Base-by-base conservation (phyloP, 2,888 invertebrate species). In the Idaea biselata region DNA sequence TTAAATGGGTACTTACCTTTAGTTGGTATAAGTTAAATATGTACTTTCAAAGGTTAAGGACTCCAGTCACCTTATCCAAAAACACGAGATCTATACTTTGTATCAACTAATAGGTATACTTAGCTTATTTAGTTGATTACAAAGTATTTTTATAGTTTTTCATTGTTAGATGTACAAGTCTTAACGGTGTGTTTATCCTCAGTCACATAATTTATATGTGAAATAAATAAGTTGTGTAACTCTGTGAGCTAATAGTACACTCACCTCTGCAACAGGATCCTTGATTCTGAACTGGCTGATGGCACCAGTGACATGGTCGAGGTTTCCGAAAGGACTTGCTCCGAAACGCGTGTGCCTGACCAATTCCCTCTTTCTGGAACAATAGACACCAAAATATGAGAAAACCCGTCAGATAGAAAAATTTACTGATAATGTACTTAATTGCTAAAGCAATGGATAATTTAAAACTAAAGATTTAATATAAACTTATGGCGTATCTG, bases 261-360 rank as follows among this genome's bases (percentile, higher is more conserved):
- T 88, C 87, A 96, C 96, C 96, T 95, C 96, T 92, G 84, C 96
- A 96, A 82, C 95, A 95, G 63, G 95, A 95, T 65, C 96, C 96
- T 82, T 95, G 94, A 76, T 95, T 95, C 81, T 95, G 93, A 71
- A 96, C 95, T 66, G 95, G 95, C 86, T 95, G 96, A 81, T 96
- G 96, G 82, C 96, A 96, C 86, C 96, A 94, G 84, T 96, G 96
- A 84, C 96, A 96, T 44, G 96, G 95, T 68, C 96, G 93, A 16
- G 96, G 94, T 79, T 95, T 96, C 79, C 95, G 94, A 86, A 96
- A 94, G 68, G 94, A 94, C 84, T 96, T 96, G 80, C 94, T 94
- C 65, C 96, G 95, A 85, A 96, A 96, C 68, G 95, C 94, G 86
- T 96, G 96, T 76, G 94, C 94, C 79, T 95, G 95, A 8, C 94